These are phyloP conservation scores for Neopelma chrysocephalum DNA, from an alignment of 2,797 vertebrate genomes.

Conservation along the genomic window DNA sequence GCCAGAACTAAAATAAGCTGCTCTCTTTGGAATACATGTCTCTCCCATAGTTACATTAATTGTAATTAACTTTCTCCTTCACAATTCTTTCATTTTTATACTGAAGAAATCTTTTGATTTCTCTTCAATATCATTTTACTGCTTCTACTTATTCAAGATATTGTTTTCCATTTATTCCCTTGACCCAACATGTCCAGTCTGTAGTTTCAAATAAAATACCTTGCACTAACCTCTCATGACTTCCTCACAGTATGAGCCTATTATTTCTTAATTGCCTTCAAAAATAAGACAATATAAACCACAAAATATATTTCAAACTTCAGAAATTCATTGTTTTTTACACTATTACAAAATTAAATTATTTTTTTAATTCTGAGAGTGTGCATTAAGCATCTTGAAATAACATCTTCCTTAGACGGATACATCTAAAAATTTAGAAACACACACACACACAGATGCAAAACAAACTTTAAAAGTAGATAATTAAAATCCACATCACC, in stretches of 20 bases:
- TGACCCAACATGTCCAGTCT: not conserved
- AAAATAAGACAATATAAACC: constrained; percentile 24
- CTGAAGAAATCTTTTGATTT: constrained; percentile 34
- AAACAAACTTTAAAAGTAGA: not conserved
- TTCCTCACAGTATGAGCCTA: not conserved
- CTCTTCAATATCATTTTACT: constrained; percentile 16
- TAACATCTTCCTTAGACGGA: not conserved
- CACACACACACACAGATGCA: rapidly evolving
- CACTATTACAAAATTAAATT: not conserved
- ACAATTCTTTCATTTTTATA: constrained; percentile 50
- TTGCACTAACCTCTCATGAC: not conserved
- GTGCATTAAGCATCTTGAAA: not conserved
- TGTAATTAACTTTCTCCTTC: constrained; percentile 66
- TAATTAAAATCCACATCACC: not conserved
- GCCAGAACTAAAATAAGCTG: constrained; percentile 32
- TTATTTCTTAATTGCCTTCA: not conserved
- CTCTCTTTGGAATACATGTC: constrained; percentile 28
- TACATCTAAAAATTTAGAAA: not conserved
- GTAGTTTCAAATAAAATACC: not conserved
- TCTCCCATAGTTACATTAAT: constrained; percentile 57
- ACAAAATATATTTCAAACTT: constrained; percentile 32
- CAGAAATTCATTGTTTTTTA: constrained; percentile 21
- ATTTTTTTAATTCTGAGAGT: not conserved
- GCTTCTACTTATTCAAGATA: not conserved
- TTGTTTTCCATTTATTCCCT: not conserved